These are phyloP conservation scores for Teinopalpus imperialis DNA, from an alignment of 2,888 invertebrate genomes.

Conservation along the genomic window DNA sequence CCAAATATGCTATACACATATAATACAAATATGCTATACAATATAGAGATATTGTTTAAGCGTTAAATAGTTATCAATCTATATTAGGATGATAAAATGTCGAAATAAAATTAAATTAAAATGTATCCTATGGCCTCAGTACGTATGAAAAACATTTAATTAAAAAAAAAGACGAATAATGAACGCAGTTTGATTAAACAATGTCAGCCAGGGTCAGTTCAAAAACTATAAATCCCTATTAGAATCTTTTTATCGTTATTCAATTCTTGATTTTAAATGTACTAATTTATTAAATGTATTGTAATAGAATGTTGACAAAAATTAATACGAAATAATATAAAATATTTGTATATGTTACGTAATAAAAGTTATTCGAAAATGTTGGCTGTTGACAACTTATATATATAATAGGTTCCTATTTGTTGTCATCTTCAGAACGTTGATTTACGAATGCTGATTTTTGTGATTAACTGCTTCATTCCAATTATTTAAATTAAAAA, in stretches of 20 bases:
- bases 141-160: no score
- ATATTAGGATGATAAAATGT: no score
- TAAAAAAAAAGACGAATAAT: no score
- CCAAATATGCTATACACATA: no score
- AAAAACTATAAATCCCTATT: conserved; percentile 26
- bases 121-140: no score
- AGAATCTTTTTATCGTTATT: not conserved
- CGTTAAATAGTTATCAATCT: no score
- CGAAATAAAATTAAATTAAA: no score
- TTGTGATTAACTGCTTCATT: conserved; percentile 43
- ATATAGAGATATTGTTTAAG: no score
- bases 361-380: not conserved
- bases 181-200: conserved; percentile 8
- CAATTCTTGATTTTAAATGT: not conserved
- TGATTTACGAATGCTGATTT: conserved; percentile 58
- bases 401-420: conserved; percentile 24
- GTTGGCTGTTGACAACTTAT: conserved; percentile 29
- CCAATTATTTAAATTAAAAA: conserved; percentile 43
- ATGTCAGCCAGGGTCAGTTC: conserved; percentile 29
- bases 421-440: conserved; percentile 45
- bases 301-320: not conserved
- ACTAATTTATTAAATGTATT: not conserved
- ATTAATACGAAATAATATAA: no score
- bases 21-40: no score
- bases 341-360: not conserved